Evolutionary conservation across 2,113 vertebrate species (phyloP), one percentile per base, ranked within the genome.

Genomic region (Mionectes macconnelli): DNA sequence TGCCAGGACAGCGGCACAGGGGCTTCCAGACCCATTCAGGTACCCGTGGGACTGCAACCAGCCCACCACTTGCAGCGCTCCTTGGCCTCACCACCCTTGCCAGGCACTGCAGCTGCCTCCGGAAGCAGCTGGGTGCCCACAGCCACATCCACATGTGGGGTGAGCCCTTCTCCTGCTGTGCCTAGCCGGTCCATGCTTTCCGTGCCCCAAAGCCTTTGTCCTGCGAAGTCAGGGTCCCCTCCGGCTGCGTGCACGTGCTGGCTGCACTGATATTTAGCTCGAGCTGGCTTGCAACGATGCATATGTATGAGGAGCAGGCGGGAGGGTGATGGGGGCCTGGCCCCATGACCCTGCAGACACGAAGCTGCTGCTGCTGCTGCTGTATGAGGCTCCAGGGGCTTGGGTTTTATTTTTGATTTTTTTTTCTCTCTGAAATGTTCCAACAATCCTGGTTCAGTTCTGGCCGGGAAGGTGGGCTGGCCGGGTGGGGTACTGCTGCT

Each of bases 171-270:
- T 57, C 11, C 45, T 14, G 5, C 33, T 87, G 42, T 1, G 0
- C 42, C 64, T 0, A 0, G 50, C 30, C 0, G 0, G 14, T 35
- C 52, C 2, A 2, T 30, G 56, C 62, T 31, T 56, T 35, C 76
- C 0, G 2, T 39, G 27, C 83, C 60, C 80, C 76, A 37, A 5
- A 92, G 53, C 77, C 80, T 87, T 96, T 93, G 87, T 93, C 87
- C 92, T 89, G 73, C 6, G 1, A 59, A 64, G 68, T 5, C 2
- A 93, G 73, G 35, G 64, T 84, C 73, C 66, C 75, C 49, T 42
- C 47, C 0, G 13, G 64, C 86, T 72, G 27, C 2, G 2, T 0
- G 0, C 21, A 3, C 1, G 0, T 37, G 55, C 81, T 76, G 91
- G 92, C 77, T 78, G 33, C 1, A 2, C 82, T 95, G 62, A 79